These are phyloP conservation scores for Tetragonula carbonaria DNA, from an alignment of 2,888 invertebrate species.

Conservation along the genomic window DNA sequence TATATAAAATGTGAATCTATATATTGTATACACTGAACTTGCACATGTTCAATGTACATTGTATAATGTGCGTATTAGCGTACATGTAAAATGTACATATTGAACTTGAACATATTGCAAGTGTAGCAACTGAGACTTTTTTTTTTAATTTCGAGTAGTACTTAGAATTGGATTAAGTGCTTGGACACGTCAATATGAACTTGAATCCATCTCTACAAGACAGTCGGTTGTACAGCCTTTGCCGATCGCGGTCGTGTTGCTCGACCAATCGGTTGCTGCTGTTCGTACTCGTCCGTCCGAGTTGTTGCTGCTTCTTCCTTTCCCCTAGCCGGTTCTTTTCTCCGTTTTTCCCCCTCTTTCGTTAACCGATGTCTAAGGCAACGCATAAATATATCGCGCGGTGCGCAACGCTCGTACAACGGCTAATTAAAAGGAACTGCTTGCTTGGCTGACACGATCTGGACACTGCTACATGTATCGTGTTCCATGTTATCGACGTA, in stretches of 20 bases:
- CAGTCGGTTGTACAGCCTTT: too few relatives aligned
- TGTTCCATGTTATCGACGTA: conserved; percentile 62
- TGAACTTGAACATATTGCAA: too few relatives aligned
- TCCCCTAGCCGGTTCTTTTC: neutral
- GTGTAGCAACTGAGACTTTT: too few relatives aligned
- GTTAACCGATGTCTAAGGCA: conserved; percentile 48
- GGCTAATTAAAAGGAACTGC: conserved; percentile 67
- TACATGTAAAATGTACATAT: too few relatives aligned
- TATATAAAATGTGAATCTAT: too few relatives aligned
- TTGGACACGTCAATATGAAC: too few relatives aligned
- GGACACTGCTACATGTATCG: conserved; percentile 57
- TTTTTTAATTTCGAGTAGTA: too few relatives aligned
- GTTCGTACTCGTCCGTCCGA: neutral
- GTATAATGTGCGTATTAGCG: too few relatives aligned
- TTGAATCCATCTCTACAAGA: too few relatives aligned
- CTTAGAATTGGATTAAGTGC: too few relatives aligned
- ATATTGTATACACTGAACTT: too few relatives aligned
- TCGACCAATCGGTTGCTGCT: neutral
- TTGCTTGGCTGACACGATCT: conserved; percentile 52
- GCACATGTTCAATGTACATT: too few relatives aligned
- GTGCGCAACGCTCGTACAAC: conserved; percentile 55
- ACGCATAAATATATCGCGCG: conserved; percentile 64
- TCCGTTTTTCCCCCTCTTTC: conserved; percentile 24
- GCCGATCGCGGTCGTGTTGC: neutral
- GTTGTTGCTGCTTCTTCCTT: neutral